Evolutionary conservation across 2,888 invertebrate genomes (phyloP).

Genomic region (Drosophila incognita): DNA sequence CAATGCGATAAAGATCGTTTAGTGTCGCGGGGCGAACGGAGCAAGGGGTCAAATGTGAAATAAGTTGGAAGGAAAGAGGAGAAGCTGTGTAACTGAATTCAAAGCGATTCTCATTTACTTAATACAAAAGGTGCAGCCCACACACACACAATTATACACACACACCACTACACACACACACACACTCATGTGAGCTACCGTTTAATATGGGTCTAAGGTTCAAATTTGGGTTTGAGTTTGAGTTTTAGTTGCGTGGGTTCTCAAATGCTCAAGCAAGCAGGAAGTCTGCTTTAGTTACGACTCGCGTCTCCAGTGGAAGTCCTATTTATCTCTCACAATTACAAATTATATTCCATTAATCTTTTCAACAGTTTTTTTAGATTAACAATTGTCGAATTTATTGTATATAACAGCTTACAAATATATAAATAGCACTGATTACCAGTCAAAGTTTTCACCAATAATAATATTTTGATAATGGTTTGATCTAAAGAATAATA

Average conservation of each 20-base stretch:
- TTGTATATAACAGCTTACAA: not conserved
- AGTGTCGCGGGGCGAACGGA: slow-evolving; percentile 1
- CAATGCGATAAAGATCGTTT: slow-evolving; percentile 74
- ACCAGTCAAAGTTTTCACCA: too few species aligned
- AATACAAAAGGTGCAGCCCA: slow-evolving; percentile 46
- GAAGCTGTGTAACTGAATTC: slow-evolving; percentile 48
- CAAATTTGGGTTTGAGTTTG: slow-evolving; percentile 15
- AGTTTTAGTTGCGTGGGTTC: slow-evolving; percentile 27
- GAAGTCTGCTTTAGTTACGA: slow-evolving; percentile 23
- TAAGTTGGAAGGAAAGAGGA: not conserved
- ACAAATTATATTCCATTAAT: slow-evolving; percentile 27
- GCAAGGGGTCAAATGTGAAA: slow-evolving; percentile 18
- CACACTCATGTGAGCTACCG: slow-evolving; percentile 48
- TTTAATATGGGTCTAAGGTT: slow-evolving; percentile 40
- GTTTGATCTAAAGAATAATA: not conserved
- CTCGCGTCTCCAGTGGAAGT: slow-evolving; percentile 3
- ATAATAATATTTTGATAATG: too few species aligned
- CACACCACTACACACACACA: not conserved
- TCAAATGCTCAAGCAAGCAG: slow-evolving; percentile 4
- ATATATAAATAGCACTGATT: too few species aligned
- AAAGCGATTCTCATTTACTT: slow-evolving; percentile 59
- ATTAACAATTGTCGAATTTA: not conserved
- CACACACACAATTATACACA: slow-evolving; percentile 20
- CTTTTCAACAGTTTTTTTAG: slow-evolving; percentile 28
- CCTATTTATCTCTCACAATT: not conserved